phyloP scores from a whole-genome alignment of 2,113 vertebrate species.

The Crypturellus undulatus region DNA sequence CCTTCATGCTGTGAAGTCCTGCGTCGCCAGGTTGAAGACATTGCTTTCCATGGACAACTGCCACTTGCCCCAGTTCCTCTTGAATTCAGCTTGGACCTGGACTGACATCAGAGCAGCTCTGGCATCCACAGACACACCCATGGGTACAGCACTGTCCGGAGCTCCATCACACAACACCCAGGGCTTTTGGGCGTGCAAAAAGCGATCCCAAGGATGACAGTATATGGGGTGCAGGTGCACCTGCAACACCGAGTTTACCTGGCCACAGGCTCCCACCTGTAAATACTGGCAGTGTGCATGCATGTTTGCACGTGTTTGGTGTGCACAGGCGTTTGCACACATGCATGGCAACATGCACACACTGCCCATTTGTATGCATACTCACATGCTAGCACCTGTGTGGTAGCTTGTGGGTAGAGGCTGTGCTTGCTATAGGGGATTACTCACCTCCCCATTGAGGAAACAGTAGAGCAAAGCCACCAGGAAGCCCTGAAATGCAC shows the following conservation, averaged over 20 bases:
- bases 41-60: slow-evolving; percentile 63
- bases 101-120: rapidly evolving
- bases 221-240: background rate
- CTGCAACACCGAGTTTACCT: background rate
- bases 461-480: slow-evolving; percentile 77
- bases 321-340: background rate
- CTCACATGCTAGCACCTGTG: background rate
- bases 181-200: background rate
- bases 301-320: background rate
- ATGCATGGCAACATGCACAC: background rate
- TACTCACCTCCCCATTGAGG: slow-evolving; percentile 72
- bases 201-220: background rate
- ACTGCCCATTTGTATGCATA: background rate
- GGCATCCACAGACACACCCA: background rate
- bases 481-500: slow-evolving; percentile 63
- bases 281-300: no score
- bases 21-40: slow-evolving; percentile 70
- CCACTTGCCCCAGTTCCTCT: slow-evolving; percentile 66
- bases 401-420: background rate
- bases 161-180: background rate
- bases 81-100: slow-evolving; percentile 78
- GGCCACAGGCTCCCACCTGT: background rate
- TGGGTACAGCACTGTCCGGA: no score
- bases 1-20: slow-evolving; percentile 62
- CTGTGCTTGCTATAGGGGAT: background rate